Base-by-base conservation (phyloP, 2,113 vertebrate genomes). In the Panthera uncia region DNA sequence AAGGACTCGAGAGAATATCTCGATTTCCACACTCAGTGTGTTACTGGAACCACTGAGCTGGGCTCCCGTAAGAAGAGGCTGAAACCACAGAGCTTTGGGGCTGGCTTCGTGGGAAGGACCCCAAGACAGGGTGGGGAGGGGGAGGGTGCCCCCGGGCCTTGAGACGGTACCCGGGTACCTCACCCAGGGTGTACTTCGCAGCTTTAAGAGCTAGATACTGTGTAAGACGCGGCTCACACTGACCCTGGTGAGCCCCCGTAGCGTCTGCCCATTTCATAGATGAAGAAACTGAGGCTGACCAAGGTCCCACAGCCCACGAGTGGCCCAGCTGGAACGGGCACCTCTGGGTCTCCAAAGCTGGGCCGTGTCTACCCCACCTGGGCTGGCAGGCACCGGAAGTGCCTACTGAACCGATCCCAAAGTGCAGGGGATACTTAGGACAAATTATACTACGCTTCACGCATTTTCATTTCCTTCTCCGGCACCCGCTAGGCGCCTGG, bases 81-180 rank as follows among this genome's bases (percentile, higher is more conserved):
- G 57, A 7, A 36, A 50, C 13, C 10, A 3, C 5, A 3, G 5
- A 33, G 52, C 31, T 57, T 21, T 48, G 25, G 79, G 23, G 29
- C 27, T 15, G 12, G 25, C 45, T 38, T 48, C 45, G 23, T 13
- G 71, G 48, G 1, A 33, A 48, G 25, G 19, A 41, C 71, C 29
- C 38, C 10, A 5, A 69, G 41, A 21, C 21, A 9, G 6, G 7
- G 27, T 3, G n/a, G 25, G 45, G 4, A n/a, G 3, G 31, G 48
- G 88, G 38, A 69, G 61, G 0, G 0, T 4, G 9, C 55, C 31
- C 1, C n/a, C 38, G 11, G 15, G 0, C 27, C 12, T 0, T 7
- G 19, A 14, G 61, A 5, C 1, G 7, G 1, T 11, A 14, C 19
- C 78, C 4, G 1, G 1, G n/a, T 9, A 19, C 33, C 38, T 16